These are phyloP conservation scores for Dorcus parallelipipedus DNA, from an alignment of 2,888 invertebrate species.

Conservation along the genomic window DNA sequence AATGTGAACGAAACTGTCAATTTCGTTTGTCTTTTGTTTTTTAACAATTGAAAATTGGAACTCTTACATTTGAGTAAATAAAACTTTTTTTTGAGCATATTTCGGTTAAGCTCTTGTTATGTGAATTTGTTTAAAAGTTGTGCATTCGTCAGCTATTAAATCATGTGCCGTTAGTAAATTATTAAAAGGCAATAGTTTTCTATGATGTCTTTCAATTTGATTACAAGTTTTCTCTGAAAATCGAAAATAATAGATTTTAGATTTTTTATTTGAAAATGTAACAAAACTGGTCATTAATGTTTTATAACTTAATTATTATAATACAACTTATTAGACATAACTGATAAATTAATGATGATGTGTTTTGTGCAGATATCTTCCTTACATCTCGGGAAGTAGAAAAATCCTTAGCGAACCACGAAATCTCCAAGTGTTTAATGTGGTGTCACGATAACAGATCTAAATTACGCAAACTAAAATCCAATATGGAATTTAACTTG, in stretches of 20 bases:
- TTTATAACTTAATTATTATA: too few relatives aligned
- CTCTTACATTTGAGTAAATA: too few relatives aligned
- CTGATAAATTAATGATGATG: background rate
- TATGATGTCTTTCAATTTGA: background rate
- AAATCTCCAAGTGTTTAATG: conserved; percentile 83
- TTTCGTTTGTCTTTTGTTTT: too few relatives aligned
- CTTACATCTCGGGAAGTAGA: conserved; percentile 82
- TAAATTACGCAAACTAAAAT: conserved; percentile 89
- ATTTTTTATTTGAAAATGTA: too few relatives aligned
- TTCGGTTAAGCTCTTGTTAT: background rate
- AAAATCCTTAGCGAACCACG: conserved; percentile 73
- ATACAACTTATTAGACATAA: too few relatives aligned
- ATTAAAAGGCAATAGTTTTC: background rate
- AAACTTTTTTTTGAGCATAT: too few relatives aligned
- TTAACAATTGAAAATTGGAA: too few relatives aligned
- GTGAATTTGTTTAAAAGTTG: conserved; percentile 4
- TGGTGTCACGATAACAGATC: conserved; percentile 98
- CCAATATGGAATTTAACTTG: conserved; percentile 93
- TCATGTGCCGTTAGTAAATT: background rate
- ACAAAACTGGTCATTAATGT: too few relatives aligned
- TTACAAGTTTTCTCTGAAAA: background rate
- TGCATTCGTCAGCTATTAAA: background rate
- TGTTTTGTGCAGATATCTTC: conserved; percentile 65
- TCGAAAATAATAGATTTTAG: too few relatives aligned
- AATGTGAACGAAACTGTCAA: too few relatives aligned